Base-by-base conservation (phyloP, 1,140 invertebrate species). In the Adelges cooleyi region DNA sequence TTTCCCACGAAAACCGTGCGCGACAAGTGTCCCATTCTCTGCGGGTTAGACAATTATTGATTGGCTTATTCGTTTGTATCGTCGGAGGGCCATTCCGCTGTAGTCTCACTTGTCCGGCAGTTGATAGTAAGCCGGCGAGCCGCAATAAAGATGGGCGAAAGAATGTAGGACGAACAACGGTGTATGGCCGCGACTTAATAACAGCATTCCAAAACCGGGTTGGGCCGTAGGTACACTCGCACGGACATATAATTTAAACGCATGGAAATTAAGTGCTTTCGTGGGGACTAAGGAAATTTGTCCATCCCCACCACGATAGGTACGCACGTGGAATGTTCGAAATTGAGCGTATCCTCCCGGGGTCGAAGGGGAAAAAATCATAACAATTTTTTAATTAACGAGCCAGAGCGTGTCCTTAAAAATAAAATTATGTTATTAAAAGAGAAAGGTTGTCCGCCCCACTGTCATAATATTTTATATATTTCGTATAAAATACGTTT, bases 161-260 rank as follows among this genome's bases (percentile, higher is more conserved):
- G 56, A 62, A 62, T 62, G 56, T 62, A 62, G 56, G 56, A 62
- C 56, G 56, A 62, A 62, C 56, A 62, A 62, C 56, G 56, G 56
- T 62, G 56, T 25, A 17, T 33, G 25, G 42, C 27, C 11, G 3
- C 56, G 25, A 48, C 42, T 62, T 46, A 48, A 59, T 59, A 62
- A 62, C 56, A 62, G 33, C 56, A 62, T 62, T 62, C 56, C 56
- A 23, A 62, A 62, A 62, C 56, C 56, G 56, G 56, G 56, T 48
- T 62, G 56, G 56, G 56, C 44, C 33, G 20, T 17, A 36, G 23
- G n/a, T 29, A 40, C 18, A 42, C n/a, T 36, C 29, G 11, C 40
- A 44, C 11, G 11, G 18, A 53, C 15, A 42, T 44, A 36, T 38
- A 33, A 27, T 53, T 53, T 40, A 42, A 22, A 56, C 40, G 25